phyloP scores from a whole-genome alignment of 2,113 vertebrate genomes.

The Bos taurus region ARS-UCD2.0 NC_037351.1:61221001-61221500 shows the following conservation, averaged over 20 bases:
- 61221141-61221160: neutral
- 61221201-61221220: neutral
- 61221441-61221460: neutral
- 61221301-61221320: neutral
- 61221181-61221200: neutral
- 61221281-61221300: neutral
- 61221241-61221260: neutral
- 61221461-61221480: neutral
- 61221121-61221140: neutral
- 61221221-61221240: neutral
- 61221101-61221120: neutral
- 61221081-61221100: neutral
- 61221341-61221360: neutral
- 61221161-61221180: neutral
- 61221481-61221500: neutral
- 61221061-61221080: neutral
- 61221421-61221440: neutral
- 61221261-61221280: neutral
- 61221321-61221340: neutral
- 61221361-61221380: neutral
- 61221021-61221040: neutral
- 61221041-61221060: neutral
- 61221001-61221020: neutral
- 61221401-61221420: neutral
- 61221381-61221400: neutral